Evolutionary conservation across 2,888 invertebrate species (phyloP), one percentile per base, ranked within the genome.

Genomic region (Lottia gigantea): DNA sequence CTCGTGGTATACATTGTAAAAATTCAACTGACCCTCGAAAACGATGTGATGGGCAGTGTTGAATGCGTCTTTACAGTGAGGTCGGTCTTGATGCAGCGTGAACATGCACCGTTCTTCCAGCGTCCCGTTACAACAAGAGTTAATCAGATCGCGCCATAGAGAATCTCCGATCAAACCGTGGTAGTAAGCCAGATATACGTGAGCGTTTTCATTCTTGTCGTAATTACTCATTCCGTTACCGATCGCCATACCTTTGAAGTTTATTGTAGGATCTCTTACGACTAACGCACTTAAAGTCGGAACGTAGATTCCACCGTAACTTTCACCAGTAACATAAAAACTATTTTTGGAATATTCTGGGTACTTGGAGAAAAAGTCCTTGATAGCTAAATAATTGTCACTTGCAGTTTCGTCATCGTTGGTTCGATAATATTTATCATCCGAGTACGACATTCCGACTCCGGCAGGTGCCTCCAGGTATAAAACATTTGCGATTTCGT

Each of bases 381-480:
- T 83, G 25, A 91, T 71, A n/a, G 91, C 91, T 40, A 85, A 80
- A 76, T 88, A 88, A 79, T 90, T 91, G 75, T 90, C 88, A 3
- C 74, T 31, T n/a, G 90, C 85, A 15, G 87, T 86, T n/a, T 82
- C 75, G 72, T 87, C 87, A 78, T 89, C 89, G 76, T 84, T 77
- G 4, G 88, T 87, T 12, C 82, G 85, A 79, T 89, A 88, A 68
- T 89, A 86, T 64, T 86, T 85, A 78, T 89, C 85, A 61, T 81
- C 82, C 26, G 89, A 85, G 75, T 89, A 91, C 0, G 90, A 91
- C 79, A 87, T 91, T 23, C 91, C 91, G 66, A 91, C 90, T 49
- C 89, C 88, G 61, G 90, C 89, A 25, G 91, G 91, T 2, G 90
- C 86, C 78, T 91, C 91, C 72, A 91, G 76, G 75, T 88, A 90